A percentile compares a stretch with the other conserved stretches of the same genome.
phyloP scores from a whole-genome alignment of 37 sponge, comb jelly and placozoan genomes.

The Tethya wilhelma region DNA sequence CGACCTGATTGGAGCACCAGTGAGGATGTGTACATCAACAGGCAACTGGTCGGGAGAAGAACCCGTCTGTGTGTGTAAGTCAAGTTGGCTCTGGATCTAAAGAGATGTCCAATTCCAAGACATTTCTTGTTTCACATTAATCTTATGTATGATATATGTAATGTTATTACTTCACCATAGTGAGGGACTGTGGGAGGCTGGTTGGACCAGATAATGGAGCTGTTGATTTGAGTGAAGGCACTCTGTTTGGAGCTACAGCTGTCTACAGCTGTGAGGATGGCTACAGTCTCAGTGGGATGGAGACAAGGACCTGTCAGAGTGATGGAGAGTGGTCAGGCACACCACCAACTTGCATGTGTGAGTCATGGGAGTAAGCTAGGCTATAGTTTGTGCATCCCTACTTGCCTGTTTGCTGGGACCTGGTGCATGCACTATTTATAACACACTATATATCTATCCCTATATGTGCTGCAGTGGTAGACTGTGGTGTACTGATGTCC shows the following conservation, averaged over 20 bases:
- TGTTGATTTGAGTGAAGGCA: not conserved
- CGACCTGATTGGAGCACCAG: conserved; percentile 12
- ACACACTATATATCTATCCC: no score
- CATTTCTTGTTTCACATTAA: not conserved
- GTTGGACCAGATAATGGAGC: conserved; percentile 36
- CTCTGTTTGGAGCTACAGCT: not conserved
- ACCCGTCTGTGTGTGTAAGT: conserved; percentile 30
- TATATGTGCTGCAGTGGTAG: conserved; percentile 34
- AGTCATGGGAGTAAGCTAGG: conserved; percentile 45
- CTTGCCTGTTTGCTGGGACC: not conserved
- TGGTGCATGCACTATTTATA: no score
- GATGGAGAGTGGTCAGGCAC: conserved; percentile 61
- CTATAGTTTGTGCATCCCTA: not conserved
- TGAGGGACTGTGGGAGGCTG: conserved; percentile 48
- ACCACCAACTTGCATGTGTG: conserved; percentile 38
- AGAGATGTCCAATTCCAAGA: not conserved
- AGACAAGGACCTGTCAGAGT: conserved; percentile 34
- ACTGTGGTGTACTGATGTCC: not conserved
- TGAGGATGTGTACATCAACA: conserved; percentile 30
- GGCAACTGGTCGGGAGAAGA: conserved; percentile 36
- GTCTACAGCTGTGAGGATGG: conserved; percentile 51
- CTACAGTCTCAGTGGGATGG: conserved; percentile 36
- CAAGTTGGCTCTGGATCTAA: no score
- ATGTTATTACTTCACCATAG: not conserved
- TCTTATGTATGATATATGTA: not conserved